These are phyloP conservation scores for Macquaria australasica DNA, from an alignment of 2,113 vertebrate species.

Conservation along the genomic window DNA sequence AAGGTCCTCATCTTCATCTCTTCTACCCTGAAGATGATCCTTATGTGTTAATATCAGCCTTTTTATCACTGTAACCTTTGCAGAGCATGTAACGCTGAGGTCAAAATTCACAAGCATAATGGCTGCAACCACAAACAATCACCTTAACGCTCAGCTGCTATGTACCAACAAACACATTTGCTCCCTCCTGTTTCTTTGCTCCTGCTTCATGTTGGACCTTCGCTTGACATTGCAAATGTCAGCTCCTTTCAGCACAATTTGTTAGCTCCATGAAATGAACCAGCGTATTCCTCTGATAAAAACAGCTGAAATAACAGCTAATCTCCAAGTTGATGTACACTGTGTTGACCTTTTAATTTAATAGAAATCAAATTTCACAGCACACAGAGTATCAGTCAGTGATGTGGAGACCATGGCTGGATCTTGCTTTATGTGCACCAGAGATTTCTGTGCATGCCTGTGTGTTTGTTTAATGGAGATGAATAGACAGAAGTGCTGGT, in stretches of 20 bases:
- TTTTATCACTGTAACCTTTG: background rate
- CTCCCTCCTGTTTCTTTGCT: background rate
- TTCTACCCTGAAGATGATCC: background rate
- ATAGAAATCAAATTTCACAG: background rate
- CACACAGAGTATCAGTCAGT: background rate
- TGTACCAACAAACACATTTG: background rate
- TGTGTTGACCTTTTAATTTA: conserved; percentile 6
- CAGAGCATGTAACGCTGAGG: background rate
- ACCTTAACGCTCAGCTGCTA: background rate
- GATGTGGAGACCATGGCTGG: background rate
- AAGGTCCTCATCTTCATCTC: conserved; percentile 2
- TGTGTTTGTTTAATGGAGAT: background rate
- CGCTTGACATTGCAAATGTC: conserved; percentile 1
- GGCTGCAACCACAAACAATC: background rate
- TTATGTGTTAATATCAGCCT: background rate
- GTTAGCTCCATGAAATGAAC: background rate
- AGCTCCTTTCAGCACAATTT: background rate
- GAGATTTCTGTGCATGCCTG: background rate
- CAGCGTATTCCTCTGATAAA: background rate
- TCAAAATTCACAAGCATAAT: background rate
- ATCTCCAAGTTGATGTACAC: background rate
- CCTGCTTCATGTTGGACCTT: background rate
- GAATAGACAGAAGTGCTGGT: background rate
- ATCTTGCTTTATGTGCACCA: background rate
- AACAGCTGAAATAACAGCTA: background rate